Evolutionary conservation across 2,797 vertebrate species (phyloP).

Genomic region (Scyliorhinus canicula): DNA sequence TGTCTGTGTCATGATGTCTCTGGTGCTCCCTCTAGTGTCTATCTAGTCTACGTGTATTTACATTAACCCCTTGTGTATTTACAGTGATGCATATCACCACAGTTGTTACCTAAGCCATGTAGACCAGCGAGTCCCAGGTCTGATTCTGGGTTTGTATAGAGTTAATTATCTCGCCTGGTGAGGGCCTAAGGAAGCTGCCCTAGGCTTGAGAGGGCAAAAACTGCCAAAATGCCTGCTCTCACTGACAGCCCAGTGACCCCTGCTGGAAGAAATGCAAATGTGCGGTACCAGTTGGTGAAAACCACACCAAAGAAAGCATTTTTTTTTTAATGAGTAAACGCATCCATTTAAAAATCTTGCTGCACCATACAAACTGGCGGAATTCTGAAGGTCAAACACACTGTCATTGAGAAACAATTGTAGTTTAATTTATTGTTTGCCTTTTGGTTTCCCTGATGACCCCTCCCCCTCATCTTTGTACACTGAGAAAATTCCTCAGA

Average conservation of each 20-base stretch:
- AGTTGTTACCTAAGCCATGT: background rate
- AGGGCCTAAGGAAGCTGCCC: background rate
- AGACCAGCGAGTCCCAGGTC: background rate
- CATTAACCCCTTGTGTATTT: too few species aligned
- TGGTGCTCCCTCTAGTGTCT: too few species aligned
- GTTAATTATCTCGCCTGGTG: background rate
- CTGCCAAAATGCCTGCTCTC: background rate
- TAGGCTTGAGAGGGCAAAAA: background rate
- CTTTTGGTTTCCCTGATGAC: background rate
- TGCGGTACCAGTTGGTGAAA: background rate
- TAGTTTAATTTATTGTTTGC: background rate
- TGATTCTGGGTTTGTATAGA: background rate
- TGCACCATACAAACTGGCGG: background rate
- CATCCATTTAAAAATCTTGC: background rate
- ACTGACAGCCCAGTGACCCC: background rate
- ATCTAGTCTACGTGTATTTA: too few species aligned
- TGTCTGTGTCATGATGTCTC: too few species aligned
- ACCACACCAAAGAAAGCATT: background rate
- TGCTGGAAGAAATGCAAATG: background rate
- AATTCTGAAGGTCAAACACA: background rate
- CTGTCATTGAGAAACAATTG: background rate
- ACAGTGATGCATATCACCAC: too few species aligned
- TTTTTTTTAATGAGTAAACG: background rate
- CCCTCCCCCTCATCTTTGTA: background rate
- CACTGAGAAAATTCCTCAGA: background rate